A percentile compares a stretch with the other conserved stretches of the same genome.
phyloP scores from a whole-genome alignment of 2,113 vertebrate genomes.

The Microtus pennsylvanicus region DNA sequence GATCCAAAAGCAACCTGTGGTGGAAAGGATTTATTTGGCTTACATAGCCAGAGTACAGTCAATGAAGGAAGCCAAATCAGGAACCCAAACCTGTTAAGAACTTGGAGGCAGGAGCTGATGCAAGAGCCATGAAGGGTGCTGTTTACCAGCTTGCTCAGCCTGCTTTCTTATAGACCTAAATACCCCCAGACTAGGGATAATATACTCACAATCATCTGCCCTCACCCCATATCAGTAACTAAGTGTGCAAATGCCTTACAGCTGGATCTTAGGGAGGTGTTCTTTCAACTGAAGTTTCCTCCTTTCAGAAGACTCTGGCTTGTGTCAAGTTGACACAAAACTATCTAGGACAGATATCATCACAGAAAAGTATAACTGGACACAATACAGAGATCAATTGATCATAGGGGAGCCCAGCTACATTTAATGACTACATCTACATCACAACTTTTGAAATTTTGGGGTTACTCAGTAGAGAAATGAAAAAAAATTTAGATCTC shows the following conservation, averaged over 20 bases:
- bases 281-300: not conserved
- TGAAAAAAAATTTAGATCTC: not conserved
- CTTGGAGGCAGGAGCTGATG: not conserved
- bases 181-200: not conserved
- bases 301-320: not conserved
- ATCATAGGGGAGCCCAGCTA: not conserved
- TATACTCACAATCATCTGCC: no score
- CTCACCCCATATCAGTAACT: not conserved
- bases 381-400: not conserved
- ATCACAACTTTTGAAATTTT: not conserved
- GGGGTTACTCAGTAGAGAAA: not conserved
- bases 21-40: not conserved
- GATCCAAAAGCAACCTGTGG: not conserved
- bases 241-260: not conserved
- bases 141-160: not conserved
- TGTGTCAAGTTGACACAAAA: not conserved
- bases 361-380: not conserved
- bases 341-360: not conserved
- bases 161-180: not conserved
- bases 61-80: not conserved
- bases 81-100: not conserved
- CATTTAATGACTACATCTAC: not conserved
- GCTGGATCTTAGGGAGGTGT: not conserved
- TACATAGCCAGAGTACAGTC: not conserved
- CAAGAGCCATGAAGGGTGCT: no score